Percentiles rank a stretch among this genome's conserved stretches.
phyloP scores from a whole-genome alignment of 1,140 invertebrate species.

The Ceratina japonica region DNA sequence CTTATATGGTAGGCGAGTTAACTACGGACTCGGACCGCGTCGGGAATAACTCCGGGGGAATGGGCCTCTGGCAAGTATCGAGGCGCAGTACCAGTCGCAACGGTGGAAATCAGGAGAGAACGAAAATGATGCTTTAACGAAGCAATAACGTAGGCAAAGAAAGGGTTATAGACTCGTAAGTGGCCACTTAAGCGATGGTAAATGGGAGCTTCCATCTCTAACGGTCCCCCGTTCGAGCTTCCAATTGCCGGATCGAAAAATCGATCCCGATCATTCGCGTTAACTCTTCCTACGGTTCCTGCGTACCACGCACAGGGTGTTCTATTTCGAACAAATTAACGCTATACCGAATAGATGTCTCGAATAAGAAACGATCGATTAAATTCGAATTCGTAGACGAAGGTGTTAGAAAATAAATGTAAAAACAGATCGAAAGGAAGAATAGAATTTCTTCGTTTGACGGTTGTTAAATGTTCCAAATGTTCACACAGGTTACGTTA shows the following conservation, averaged over 20 bases:
- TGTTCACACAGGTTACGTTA: background rate
- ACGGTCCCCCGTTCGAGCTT: constrained; percentile 31
- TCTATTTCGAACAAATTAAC: background rate
- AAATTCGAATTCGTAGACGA: no score
- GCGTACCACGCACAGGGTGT: background rate
- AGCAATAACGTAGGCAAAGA: constrained; percentile 61
- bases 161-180: constrained; percentile 59
- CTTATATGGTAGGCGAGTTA: constrained; percentile 60
- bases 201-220: constrained; percentile 52
- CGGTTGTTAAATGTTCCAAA: no score
- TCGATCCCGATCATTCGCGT: background rate
- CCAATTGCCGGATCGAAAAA: constrained; percentile 36
- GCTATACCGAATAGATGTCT: background rate
- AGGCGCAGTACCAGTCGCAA: background rate
- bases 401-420: no score
- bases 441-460: no score
- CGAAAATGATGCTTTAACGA: constrained; percentile 63
- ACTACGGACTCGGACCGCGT: constrained; percentile 31
- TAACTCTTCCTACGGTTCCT: background rate
- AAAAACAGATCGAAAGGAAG: no score
- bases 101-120: constrained; percentile 53
- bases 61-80: constrained; percentile 36
- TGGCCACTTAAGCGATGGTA: constrained; percentile 39
- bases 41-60: constrained; percentile 48
- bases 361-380: no score